A percentile compares a stretch with the other conserved stretches of the same genome.
Evolutionary conservation across 2,797 vertebrate genomes (phyloP).

Genomic region (Intellagama lesueurii): DNA sequence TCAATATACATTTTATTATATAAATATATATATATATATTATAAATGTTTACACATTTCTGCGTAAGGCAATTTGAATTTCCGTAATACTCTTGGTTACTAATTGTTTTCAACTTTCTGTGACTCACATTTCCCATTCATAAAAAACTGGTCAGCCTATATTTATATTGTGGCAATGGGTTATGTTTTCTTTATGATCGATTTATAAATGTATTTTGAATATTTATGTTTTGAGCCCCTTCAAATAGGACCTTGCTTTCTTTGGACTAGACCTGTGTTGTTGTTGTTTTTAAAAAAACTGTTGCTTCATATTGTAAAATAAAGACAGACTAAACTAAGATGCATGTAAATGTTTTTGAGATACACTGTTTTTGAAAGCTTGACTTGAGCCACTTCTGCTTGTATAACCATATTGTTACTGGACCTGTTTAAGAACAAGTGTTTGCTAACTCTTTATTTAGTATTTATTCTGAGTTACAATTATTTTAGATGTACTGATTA

Average conservation of each 20-base stretch:
- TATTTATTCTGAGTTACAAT: neutral
- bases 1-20: too few species aligned
- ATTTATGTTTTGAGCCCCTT: neutral
- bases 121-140: too few species aligned
- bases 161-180: neutral
- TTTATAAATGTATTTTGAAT: neutral
- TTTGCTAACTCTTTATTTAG: neutral
- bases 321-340: neutral
- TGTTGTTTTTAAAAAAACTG: neutral
- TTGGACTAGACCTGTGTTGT: neutral
- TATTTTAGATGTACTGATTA: neutral
- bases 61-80: neutral
- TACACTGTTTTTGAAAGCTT: neutral
- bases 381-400: neutral
- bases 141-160: too few species aligned
- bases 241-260: neutral
- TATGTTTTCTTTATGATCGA: neutral
- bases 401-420: neutral
- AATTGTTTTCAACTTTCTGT: neutral
- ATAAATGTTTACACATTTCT: neutral
- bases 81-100: neutral
- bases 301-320: neutral
- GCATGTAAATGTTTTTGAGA: neutral
- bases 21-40: too few species aligned
- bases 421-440: neutral